Evolutionary conservation across 2,888 invertebrate species (phyloP).

Genomic region (Ochropleura plecta): DNA sequence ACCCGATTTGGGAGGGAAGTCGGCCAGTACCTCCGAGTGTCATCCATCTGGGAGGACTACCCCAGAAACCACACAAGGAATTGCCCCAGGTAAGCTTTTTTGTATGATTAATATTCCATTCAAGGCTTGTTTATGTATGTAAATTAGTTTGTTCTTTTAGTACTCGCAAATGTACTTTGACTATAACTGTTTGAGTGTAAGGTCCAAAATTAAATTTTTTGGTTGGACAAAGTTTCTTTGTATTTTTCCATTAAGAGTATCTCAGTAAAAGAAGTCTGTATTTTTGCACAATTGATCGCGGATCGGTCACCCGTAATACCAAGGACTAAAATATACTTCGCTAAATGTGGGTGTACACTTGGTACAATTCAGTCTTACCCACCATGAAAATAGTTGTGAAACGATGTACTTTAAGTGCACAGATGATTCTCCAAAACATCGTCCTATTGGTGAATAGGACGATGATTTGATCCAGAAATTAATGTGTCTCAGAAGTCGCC

Average conservation of each 20-base stretch:
- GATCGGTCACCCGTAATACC: neutral
- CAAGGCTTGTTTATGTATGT: neutral
- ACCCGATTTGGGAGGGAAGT: slow-evolving; percentile 77
- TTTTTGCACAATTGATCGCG: neutral
- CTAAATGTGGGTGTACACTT: neutral
- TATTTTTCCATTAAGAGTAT: neutral
- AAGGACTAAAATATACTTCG: neutral
- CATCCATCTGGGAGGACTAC: slow-evolving; percentile 82
- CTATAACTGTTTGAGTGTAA: neutral
- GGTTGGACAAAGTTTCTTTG: neutral
- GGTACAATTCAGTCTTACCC: neutral
- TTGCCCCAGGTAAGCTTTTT: slow-evolving; percentile 77
- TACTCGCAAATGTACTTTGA: neutral
- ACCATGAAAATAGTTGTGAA: fast-evolving
- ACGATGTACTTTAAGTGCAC: neutral
- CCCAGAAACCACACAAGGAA: slow-evolving; percentile 76
- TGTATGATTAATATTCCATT: neutral
- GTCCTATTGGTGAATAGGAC: neutral
- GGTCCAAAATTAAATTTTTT: neutral
- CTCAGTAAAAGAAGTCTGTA: neutral
- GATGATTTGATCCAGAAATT: neutral
- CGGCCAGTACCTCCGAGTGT: slow-evolving; percentile 81
- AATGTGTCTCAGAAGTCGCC: neutral
- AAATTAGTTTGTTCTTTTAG: neutral
- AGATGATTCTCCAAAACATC: neutral